A percentile compares a stretch with the other conserved stretches of the same genome.
Conservation (phyloP, 1,140 invertebrate genomes). For the Homarus americanus region DNA sequence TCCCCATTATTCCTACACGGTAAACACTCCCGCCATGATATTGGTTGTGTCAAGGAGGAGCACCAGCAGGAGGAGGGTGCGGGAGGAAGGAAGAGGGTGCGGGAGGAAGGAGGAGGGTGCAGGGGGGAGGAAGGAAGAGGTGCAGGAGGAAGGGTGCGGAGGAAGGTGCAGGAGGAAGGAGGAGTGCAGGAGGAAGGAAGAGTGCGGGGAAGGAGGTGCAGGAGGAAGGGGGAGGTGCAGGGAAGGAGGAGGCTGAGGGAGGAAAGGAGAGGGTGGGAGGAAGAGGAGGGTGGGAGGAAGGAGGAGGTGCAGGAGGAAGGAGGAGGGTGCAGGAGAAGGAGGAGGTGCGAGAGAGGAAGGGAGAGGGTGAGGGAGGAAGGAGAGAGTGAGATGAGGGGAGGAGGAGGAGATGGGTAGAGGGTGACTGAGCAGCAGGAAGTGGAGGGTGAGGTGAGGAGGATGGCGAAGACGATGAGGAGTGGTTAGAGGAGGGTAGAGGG, state of each 20-base stretch:
- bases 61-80: neutral
- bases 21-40: conserved; percentile 12
- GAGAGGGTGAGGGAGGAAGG: neutral
- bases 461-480: no score
- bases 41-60: conserved; percentile 17
- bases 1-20: conserved; percentile 30
- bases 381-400: neutral
- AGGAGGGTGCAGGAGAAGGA: neutral
- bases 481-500: no score
- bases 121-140: neutral
- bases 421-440: no score
- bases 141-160: neutral
- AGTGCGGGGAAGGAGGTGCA: neutral
- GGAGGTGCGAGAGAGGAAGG: no score
- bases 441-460: no score
- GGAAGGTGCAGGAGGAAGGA: no score
- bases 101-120: neutral
- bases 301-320: neutral
- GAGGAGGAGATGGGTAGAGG: no score
- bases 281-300: neutral
- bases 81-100: no score
- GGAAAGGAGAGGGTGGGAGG: neutral
- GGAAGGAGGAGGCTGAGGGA: neutral
- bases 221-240: neutral
- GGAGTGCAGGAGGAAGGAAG: neutral